Conservation (phyloP, 2,113 vertebrate genomes). For the Cheilinus undulatus region DNA sequence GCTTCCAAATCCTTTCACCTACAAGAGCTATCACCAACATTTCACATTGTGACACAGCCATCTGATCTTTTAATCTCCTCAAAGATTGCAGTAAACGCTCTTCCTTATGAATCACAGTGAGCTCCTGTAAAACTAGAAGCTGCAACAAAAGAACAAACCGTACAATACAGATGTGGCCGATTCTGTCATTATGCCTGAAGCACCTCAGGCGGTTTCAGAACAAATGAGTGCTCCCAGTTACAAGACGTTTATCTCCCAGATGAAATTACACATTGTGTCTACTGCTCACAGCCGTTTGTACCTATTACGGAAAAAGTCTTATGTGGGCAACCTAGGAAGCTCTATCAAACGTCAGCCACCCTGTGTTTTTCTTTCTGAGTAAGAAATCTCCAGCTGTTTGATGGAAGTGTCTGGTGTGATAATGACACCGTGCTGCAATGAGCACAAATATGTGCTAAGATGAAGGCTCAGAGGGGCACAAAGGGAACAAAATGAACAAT, state of each 20-base stretch:
- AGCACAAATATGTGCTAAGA: slow-evolving; percentile 35
- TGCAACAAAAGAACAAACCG: slow-evolving; percentile 5
- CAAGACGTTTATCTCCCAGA: not conserved
- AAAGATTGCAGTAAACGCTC: slow-evolving; percentile 37
- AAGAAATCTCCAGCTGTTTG: slow-evolving; percentile 59
- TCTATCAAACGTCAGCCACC: slow-evolving; percentile 13
- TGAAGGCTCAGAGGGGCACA: slow-evolving; percentile 9
- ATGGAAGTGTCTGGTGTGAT: slow-evolving; percentile 52
- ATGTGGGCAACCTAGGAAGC: not conserved
- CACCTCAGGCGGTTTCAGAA: not conserved
- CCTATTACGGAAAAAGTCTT: not conserved
- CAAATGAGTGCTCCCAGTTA: not conserved
- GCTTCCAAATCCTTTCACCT: slow-evolving; percentile 34
- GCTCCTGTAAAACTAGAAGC: not conserved
- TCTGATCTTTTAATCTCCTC: slow-evolving; percentile 66
- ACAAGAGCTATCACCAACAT: slow-evolving; percentile 41
- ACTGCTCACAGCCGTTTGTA: not conserved
- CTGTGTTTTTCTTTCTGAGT: slow-evolving; percentile 22
- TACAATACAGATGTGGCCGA: not conserved
- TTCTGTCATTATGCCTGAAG: not conserved
- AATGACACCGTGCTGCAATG: slow-evolving; percentile 38
- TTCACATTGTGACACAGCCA: slow-evolving; percentile 41
- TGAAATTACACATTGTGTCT: slow-evolving; percentile 9
- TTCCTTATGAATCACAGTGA: slow-evolving; percentile 47
- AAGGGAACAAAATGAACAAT: slow-evolving; percentile 26